A percentile compares a stretch with the other conserved stretches of the same genome.
These are phyloP conservation scores for Seira musarum DNA, from an alignment of 2,888 invertebrate species.

Conservation along the genomic window DNA sequence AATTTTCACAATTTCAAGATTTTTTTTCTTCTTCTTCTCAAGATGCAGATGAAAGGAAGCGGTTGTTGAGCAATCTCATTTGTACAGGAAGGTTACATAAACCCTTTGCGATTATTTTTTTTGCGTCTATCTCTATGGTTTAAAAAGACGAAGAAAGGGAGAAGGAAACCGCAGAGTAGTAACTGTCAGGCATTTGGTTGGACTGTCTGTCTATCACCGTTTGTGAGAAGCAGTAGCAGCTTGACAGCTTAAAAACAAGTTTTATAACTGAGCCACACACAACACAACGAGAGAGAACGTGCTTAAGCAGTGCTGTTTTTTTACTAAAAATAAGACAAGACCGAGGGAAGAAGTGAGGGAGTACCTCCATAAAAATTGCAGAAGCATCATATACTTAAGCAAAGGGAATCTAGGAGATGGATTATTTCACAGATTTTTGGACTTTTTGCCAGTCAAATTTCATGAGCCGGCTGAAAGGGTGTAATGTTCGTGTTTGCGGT, in stretches of 20 bases:
- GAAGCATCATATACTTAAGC: not conserved
- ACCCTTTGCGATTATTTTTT: constrained; percentile 12
- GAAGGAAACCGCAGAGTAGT: constrained; percentile 38
- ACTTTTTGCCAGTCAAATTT: constrained; percentile 13
- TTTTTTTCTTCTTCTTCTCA: constrained; percentile 20
- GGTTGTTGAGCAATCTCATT: constrained; percentile 24
- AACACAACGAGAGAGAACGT: constrained; percentile 1
- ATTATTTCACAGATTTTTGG: constrained; percentile 4
- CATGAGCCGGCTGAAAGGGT: constrained; percentile 14
- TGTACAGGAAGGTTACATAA: constrained; percentile 13
- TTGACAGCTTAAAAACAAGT: constrained; percentile 15
- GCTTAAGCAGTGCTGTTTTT: not conserved
- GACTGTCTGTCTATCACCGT: constrained; percentile 42
- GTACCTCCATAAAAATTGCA: not conserved
- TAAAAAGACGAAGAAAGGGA: constrained; percentile 36
- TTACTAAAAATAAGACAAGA: too few species aligned
- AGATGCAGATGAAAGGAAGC: not conserved
- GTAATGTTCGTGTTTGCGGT: constrained; percentile 19
- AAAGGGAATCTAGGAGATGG: constrained; percentile 8
- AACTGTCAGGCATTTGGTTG: constrained; percentile 44
- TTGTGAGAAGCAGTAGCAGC: not conserved
- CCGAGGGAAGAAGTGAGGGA: too few species aligned
- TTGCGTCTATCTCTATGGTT: not conserved
- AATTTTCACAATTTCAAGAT: not conserved
- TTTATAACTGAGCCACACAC: constrained; percentile 12